Percentiles rank a stretch among this genome's conserved stretches.
Evolutionary conservation across 2,888 invertebrate species (phyloP).

Genomic region (Eueremaeus valkanovi): DNA sequence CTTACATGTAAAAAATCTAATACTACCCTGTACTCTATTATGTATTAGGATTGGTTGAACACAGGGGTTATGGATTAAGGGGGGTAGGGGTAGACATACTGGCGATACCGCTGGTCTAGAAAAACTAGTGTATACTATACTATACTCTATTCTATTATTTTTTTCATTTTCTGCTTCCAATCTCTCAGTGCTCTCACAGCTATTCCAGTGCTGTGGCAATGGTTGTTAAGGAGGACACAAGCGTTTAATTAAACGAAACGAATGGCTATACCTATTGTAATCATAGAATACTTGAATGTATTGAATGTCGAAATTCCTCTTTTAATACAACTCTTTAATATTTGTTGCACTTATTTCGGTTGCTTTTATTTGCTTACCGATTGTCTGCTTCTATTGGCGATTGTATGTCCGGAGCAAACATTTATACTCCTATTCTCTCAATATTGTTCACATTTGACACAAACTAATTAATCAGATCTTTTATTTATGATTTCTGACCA

Average conservation of each 20-base stretch:
- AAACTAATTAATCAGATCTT: slow-evolving; percentile 23
- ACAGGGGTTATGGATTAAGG: too few species aligned
- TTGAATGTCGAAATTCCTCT: not conserved
- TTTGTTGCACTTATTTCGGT: slow-evolving; percentile 12
- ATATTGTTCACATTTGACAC: slow-evolving; percentile 17
- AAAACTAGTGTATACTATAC: too few species aligned
- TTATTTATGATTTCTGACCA: not conserved
- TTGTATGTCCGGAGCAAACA: slow-evolving; percentile 11
- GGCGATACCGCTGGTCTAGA: too few species aligned
- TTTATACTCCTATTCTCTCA: slow-evolving; percentile 18
- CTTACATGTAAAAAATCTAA: too few species aligned
- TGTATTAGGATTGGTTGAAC: too few species aligned
- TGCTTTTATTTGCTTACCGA: not conserved
- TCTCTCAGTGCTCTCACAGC: not conserved
- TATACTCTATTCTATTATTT: too few species aligned
- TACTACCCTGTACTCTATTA: too few species aligned
- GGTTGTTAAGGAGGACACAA: not conserved
- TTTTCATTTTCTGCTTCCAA: not conserved
- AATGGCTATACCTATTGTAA: not conserved
- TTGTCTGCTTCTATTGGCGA: not conserved
- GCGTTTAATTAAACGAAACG: slow-evolving; percentile 12
- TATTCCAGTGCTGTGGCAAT: not conserved
- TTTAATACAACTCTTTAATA: not conserved
- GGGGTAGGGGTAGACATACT: too few species aligned
- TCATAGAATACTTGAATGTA: not conserved